Conservation (phyloP, 2,113 vertebrate species). For the Oreochromis tanganicae region DNA sequence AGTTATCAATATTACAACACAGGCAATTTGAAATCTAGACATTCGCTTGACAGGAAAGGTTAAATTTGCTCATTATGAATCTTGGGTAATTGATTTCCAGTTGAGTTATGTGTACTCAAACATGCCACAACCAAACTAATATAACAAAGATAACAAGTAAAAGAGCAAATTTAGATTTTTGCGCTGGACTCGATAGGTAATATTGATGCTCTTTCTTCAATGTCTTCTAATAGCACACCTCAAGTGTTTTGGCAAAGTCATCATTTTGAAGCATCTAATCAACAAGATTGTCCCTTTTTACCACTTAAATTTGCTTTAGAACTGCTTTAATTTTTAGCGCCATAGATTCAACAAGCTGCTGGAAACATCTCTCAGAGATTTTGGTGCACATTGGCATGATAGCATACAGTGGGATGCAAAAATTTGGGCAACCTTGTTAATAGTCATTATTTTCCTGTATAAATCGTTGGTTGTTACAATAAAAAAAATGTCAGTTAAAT, state of each 20-base stretch:
- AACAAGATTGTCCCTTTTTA: too few relatives aligned
- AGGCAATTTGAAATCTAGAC: too few relatives aligned
- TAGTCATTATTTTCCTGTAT: too few relatives aligned
- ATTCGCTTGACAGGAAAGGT: too few relatives aligned
- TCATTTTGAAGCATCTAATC: constrained; percentile 9
- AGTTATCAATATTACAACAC: background rate
- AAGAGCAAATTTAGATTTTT: too few relatives aligned
- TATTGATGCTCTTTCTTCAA: background rate
- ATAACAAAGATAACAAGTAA: too few relatives aligned
- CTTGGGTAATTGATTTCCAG: too few relatives aligned
- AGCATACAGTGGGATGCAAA: background rate
- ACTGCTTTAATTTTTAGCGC: background rate
- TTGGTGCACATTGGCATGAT: background rate
- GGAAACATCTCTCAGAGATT: background rate
- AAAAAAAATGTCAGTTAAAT: too few relatives aligned
- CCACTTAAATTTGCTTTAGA: background rate
- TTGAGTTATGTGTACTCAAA: background rate
- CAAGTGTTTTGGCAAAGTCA: constrained; percentile 1
- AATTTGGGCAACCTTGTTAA: too few relatives aligned
- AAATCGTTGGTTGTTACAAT: too few relatives aligned
- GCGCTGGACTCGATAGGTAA: background rate
- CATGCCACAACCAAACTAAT: background rate
- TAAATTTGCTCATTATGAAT: too few relatives aligned
- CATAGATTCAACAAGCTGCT: background rate
- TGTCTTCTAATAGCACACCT: background rate